Conservation (phyloP, 1,140 invertebrate species). For the Aleiodes sp. region DNA sequence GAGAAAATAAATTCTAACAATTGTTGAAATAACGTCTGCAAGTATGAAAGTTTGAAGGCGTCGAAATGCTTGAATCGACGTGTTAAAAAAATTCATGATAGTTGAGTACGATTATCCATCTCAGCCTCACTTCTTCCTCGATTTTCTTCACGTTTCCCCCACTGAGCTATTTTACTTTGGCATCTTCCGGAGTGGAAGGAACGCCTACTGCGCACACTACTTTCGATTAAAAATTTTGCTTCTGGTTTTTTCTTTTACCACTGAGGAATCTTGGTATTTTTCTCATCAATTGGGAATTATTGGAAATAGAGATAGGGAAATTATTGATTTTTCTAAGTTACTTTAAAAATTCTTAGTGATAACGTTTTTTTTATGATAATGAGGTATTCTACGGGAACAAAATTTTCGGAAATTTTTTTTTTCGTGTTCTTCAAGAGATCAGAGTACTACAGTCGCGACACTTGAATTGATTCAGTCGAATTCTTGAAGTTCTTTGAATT, state of each 20-base stretch:
- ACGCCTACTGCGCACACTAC: background rate
- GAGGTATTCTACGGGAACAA: no score
- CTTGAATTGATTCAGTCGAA: no score
- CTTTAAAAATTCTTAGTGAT: no score
- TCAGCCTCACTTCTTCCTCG: constrained; percentile 1
- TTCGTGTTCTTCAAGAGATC: no score
- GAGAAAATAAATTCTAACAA: background rate
- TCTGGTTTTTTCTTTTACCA: background rate
- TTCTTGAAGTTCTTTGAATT: no score
- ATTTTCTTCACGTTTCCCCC: no score
- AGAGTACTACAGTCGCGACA: no score
- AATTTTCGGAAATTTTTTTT: no score
- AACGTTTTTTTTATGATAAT: no score
- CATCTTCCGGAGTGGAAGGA: constrained; percentile 5
- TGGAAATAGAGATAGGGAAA: no score
- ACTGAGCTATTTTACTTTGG: background rate
- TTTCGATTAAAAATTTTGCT: constrained; percentile 12
- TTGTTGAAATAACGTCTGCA: background rate
- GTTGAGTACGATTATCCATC: background rate
- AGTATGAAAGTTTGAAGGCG: constrained; percentile 11
- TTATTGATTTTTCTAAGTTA: no score
- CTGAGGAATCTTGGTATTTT: background rate
- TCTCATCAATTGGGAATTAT: no score
- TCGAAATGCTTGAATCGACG: constrained; percentile 6
- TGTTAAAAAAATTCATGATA: background rate